Evolutionary conservation across 2,888 invertebrate genomes (phyloP).

Genomic region (Drepanosiphum platanoidis): DNA sequence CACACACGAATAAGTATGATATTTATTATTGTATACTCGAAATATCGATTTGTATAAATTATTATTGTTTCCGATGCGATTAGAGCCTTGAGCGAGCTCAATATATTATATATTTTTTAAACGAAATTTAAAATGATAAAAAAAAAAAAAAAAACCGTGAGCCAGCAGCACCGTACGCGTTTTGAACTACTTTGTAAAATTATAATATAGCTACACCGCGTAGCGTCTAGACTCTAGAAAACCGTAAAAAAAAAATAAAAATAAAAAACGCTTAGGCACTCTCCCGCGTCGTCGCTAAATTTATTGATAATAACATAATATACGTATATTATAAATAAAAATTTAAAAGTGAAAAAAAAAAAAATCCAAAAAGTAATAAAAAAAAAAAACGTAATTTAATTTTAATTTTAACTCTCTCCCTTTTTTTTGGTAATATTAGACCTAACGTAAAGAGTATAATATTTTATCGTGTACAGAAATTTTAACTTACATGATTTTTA

Average conservation of each 20-base stretch:
- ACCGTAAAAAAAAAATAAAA: too few relatives aligned
- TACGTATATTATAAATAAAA: slow-evolving; percentile 6
- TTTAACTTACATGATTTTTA: slow-evolving; percentile 29
- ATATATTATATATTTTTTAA: slow-evolving; percentile 55
- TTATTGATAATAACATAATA: slow-evolving; percentile 28
- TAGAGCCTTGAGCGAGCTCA: slow-evolving; percentile 43
- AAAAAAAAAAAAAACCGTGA: slow-evolving; percentile 9
- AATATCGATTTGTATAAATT: slow-evolving; percentile 29
- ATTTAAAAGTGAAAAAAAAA: slow-evolving; percentile 3
- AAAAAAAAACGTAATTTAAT: background rate
- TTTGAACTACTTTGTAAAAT: background rate
- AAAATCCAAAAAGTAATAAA: slow-evolving; percentile 1
- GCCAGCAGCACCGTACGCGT: background rate
- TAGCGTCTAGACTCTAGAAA: slow-evolving; percentile 15
- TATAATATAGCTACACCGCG: slow-evolving; percentile 7
- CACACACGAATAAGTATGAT: slow-evolving; percentile 14
- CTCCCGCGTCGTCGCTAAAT: slow-evolving; percentile 40
- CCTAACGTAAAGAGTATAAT: background rate
- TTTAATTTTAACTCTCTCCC: slow-evolving; percentile 25
- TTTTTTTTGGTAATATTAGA: background rate
- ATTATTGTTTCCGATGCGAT: slow-evolving; percentile 14
- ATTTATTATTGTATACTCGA: background rate
- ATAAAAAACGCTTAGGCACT: slow-evolving; percentile 47
- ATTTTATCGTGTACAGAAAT: slow-evolving; percentile 42
- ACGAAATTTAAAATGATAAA: background rate